These are phyloP conservation scores for Drosophila pallidifrons DNA, from an alignment of 1,140 invertebrate genomes.

Conservation along the genomic window DNA sequence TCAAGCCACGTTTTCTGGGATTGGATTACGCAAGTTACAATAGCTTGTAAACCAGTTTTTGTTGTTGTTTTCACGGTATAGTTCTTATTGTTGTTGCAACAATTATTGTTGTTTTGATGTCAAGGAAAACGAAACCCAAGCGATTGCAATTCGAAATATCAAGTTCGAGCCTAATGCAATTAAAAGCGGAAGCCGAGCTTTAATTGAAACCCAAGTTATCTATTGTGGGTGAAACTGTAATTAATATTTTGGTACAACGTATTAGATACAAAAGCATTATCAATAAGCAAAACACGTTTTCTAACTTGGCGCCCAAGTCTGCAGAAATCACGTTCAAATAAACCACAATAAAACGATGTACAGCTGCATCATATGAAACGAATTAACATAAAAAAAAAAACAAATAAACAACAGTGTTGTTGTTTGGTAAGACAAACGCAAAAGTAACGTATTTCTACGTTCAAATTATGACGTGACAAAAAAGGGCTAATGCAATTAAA, in stretches of 20 bases:
- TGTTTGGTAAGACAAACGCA: not conserved
- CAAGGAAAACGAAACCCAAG: slow-evolving; percentile 70
- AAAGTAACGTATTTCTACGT: not conserved
- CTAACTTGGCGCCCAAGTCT: slow-evolving; percentile 28
- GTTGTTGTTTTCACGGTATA: slow-evolving; percentile 11
- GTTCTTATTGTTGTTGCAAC: slow-evolving; percentile 16
- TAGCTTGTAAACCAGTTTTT: slow-evolving; percentile 64
- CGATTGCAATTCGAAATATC: slow-evolving; percentile 48
- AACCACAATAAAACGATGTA: slow-evolving; percentile 10
- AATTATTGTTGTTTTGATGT: slow-evolving; percentile 55
- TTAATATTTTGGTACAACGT: slow-evolving; percentile 21
- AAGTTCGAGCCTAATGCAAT: slow-evolving; percentile 44
- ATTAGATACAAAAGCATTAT: not conserved
- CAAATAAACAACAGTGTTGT: slow-evolving; percentile 36
- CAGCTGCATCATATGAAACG: slow-evolving; percentile 2
- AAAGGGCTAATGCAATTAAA: slow-evolving; percentile 20
- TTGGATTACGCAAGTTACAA: slow-evolving; percentile 67
- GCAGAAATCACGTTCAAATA: slow-evolving; percentile 25
- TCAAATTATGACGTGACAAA: not conserved
- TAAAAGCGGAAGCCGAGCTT: slow-evolving; percentile 66
- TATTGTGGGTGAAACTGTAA: slow-evolving; percentile 30
- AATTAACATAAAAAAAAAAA: slow-evolving; percentile 48
- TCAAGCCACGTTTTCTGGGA: slow-evolving; percentile 58
- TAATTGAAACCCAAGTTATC: slow-evolving; percentile 27
- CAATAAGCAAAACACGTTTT: slow-evolving; percentile 35